These are phyloP conservation scores for Cryptoprocta ferox DNA, from an alignment of 2,797 vertebrate species.

Conservation along the genomic window DNA sequence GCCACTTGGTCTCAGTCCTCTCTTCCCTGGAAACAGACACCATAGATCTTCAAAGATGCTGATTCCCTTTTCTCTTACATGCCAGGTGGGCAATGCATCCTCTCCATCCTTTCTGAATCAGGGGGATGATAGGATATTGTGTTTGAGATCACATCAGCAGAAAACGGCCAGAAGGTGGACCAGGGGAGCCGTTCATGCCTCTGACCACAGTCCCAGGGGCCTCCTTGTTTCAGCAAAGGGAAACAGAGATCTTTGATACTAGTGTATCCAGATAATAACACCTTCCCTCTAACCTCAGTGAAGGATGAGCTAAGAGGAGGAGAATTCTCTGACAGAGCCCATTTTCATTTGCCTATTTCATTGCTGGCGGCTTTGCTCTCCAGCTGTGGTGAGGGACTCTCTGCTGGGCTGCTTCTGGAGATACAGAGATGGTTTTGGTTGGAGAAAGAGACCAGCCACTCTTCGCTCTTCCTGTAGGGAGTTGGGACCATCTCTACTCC, in stretches of 20 bases:
- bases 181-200: not conserved
- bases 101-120: not conserved
- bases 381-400: not conserved
- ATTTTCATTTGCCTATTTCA: not conserved
- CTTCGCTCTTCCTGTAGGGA: not conserved
- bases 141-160: not conserved
- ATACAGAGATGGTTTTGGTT: conserved; percentile 35
- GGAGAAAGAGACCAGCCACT: conserved; percentile 42
- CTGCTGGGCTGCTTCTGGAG: not conserved
- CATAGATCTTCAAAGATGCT: not conserved
- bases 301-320: not conserved
- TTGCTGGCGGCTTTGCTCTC: not conserved
- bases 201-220: not conserved
- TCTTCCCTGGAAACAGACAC: not conserved
- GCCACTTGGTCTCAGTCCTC: not conserved
- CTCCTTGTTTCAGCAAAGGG: not conserved
- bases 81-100: not conserved
- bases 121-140: not conserved
- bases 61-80: not conserved
- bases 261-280: not conserved
- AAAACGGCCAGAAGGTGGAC: conserved; percentile 2
- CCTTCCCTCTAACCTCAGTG: not conserved
- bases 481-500: not conserved
- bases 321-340: not conserved
- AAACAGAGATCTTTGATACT: not conserved